phyloP scores from a whole-genome alignment of 2,113 vertebrate species.

The Tringa solitaria region DNA sequence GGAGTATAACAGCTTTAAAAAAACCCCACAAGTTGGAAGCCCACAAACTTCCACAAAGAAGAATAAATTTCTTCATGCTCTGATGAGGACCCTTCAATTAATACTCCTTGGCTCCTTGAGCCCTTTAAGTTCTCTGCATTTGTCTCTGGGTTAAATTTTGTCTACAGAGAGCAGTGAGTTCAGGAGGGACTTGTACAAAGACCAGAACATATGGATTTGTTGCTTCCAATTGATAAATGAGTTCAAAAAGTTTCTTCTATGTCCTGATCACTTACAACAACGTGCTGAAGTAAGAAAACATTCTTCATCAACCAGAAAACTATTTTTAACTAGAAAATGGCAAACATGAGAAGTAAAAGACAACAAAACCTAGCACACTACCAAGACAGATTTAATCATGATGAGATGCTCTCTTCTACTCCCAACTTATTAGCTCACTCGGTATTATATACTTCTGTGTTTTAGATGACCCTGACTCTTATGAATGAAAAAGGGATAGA shows the following conservation, averaged over 20 bases:
- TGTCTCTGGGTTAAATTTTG: neutral
- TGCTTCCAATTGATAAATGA: neutral
- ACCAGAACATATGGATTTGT: neutral
- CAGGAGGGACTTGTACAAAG: neutral
- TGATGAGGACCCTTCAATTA: neutral
- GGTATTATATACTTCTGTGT: neutral
- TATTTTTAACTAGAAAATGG: neutral
- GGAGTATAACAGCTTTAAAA: neutral
- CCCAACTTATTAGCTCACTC: neutral
- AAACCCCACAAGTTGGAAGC: neutral
- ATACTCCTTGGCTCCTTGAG: neutral
- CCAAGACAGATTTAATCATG: neutral
- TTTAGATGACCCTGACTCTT: neutral
- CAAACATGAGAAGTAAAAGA: neutral
- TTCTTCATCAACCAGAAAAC: neutral
- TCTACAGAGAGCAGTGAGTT: neutral
- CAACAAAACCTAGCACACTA: neutral
- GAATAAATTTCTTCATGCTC: neutral
- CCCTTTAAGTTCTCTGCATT: neutral
- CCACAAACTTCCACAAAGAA: neutral
- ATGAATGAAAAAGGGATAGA: neutral
- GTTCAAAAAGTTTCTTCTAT: neutral
- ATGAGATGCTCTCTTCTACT: neutral
- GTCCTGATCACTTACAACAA: neutral
- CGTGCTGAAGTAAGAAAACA: neutral